Base-by-base conservation (phyloP, 1,140 invertebrate species). In the Plutomurus gul region DNA sequence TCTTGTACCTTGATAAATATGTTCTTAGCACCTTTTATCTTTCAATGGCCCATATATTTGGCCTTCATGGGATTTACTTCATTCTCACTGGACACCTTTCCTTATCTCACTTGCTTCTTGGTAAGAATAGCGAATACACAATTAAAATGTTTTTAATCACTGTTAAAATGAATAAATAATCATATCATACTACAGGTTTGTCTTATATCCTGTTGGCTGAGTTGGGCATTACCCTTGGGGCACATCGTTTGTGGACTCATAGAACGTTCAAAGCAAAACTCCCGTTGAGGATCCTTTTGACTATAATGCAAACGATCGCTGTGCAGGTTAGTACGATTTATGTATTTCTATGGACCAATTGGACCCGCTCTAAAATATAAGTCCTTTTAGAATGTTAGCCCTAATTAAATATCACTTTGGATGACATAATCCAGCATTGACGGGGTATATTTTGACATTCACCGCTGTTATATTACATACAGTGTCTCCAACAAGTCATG, bases 161-260 rank as follows among this genome's bases (percentile, higher is more conserved):
- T n/a, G n/a, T n/a, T n/a, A n/a, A n/a, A n/a, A n/a, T n/a, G n/a
- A n/a, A 8, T n/a, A 8, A 47, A 6, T 47, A 47, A 4, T 47
- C 4, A 8, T 13, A n/a, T 8, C 4, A 7, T n/a, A 47, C 18
- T 47, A 13, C 16, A 47, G 4, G 43, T 4, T 10, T 47, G n/a
- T n/a, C n/a, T n/a, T n/a, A n/a, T n/a, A n/a, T n/a, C n/a, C 10
- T 33, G 4, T 93, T 7, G 90, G 89, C 6, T 89, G 88, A 3
- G n/a, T 80, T 95, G 49, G 93, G 93, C 7, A 87, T 95, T 3
- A 97, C 96, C 0, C 91, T 92, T 40, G 96, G 96, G 1, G 92
- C 93, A 0, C 96, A 99, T 85, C 89, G 96, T 81, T 86, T 97
- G 18, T 99, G 96, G 95, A 90, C 95, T 0, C 97, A 99, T 87